Evolutionary conservation across 1,140 invertebrate species (phyloP).

Genomic region (Atopsyche davidsoni): DNA sequence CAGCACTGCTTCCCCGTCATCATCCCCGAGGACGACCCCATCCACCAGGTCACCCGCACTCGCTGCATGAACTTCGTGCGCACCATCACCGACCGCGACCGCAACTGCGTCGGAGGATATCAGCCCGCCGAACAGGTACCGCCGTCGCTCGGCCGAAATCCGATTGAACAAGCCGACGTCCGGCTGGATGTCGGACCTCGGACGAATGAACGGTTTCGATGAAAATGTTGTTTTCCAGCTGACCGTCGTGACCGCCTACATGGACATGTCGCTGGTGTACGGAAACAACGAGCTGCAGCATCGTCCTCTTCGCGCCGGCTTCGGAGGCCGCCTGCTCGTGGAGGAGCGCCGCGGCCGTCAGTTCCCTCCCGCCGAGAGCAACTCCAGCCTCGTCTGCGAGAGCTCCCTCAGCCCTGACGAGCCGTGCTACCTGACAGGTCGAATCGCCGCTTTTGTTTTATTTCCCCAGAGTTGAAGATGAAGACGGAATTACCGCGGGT

Average conservation of each 20-base stretch:
- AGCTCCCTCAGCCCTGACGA: constrained; percentile 50
- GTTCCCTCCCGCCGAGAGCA: constrained; percentile 62
- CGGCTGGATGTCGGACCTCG: constrained; percentile 56
- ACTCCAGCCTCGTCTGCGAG: constrained; percentile 59
- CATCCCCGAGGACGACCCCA: constrained; percentile 74
- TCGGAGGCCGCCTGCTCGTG: constrained; percentile 58
- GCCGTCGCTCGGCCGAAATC: too few species aligned
- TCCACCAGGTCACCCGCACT: constrained; percentile 61
- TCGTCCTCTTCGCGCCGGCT: constrained; percentile 55
- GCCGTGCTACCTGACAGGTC: constrained; percentile 65
- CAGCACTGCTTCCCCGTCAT: constrained; percentile 79
- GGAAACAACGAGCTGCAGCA: constrained; percentile 64
- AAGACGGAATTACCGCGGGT: too few species aligned
- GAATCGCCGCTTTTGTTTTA: too few species aligned
- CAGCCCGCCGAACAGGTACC: constrained; percentile 67
- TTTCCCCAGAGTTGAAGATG: too few species aligned
- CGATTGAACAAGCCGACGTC: too few species aligned
- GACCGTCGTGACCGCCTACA: constrained; percentile 72
- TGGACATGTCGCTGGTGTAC: constrained; percentile 83
- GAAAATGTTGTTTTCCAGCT: constrained; percentile 48
- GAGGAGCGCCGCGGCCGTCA: constrained; percentile 58
- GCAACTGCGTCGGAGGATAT: constrained; percentile 55
- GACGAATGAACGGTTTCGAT: constrained; percentile 56
- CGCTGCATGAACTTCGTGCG: constrained; percentile 83
- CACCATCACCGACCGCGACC: constrained; percentile 64